Evolutionary conservation across 2,113 vertebrate species (phyloP).

Genomic region (Mus pahari): DNA sequence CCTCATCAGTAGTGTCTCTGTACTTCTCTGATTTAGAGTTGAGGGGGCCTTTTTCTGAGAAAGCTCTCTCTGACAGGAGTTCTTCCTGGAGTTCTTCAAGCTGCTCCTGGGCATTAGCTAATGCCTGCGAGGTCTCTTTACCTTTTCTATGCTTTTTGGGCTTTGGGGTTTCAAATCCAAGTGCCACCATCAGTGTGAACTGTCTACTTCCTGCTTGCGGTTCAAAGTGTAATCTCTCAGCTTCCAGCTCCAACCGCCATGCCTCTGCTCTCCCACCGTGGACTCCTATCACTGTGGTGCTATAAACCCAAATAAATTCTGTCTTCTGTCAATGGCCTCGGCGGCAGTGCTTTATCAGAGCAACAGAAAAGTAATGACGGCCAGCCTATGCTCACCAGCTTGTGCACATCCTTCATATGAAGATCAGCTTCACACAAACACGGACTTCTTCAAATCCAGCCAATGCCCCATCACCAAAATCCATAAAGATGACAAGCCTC

Average conservation of each 20-base stretch:
- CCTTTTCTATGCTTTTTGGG: no score
- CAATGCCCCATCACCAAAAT: background rate
- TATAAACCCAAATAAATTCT: no score
- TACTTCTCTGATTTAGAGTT: no score
- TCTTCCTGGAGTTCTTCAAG: no score
- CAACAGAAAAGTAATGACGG: background rate
- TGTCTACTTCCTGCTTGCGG: background rate
- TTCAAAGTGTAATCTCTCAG: background rate
- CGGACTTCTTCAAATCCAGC: background rate
- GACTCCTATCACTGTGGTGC: no score
- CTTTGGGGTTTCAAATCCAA: background rate
- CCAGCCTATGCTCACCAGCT: background rate
- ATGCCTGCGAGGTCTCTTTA: no score
- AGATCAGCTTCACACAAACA: background rate
- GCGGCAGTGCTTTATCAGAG: background rate
- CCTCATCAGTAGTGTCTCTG: no score
- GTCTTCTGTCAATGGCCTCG: background rate
- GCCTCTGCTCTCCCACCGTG: no score
- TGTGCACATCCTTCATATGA: no score
- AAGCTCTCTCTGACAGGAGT: no score
- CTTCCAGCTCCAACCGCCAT: background rate
- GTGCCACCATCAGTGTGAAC: background rate
- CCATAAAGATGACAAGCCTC: background rate
- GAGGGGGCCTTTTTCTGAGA: no score
- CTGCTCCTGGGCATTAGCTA: no score